Base-by-base conservation (phyloP, 2,888 invertebrate genomes). In the Plagodis pulveraria region DNA sequence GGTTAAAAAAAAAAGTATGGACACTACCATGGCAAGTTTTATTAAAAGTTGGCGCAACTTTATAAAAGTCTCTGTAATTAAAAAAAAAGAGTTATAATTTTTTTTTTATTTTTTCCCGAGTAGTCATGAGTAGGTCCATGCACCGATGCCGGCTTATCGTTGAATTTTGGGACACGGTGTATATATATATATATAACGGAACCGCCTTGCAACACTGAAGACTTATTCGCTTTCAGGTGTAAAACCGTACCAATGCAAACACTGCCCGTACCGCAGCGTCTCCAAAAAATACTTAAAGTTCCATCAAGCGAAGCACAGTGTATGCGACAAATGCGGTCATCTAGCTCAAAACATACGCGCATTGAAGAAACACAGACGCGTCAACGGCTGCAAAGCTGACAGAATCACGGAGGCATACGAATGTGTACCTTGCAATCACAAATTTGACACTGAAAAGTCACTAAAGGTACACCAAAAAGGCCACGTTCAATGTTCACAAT, bases 241-340 rank as follows among this genome's bases (percentile, higher is more conserved):
- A 33, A 91, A 91, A 63, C 91, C 91, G 0, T 91, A 79, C 65
- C 83, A 86, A 70, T 91, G 91, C 48, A 65, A 77, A 0, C 72
- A 77, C 55, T 91, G 91, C 9, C 66, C 83, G 0, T 87, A 89
- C 69, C 63, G 83, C 0, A 86, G 83, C 6, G 90, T 79, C 0
- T 90, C 90, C 0, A 89, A 88, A 71, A 91, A 87, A 63, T 90
- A 90, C 51, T 69, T 84, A 0, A 87, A 86, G 49, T 84, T 84
- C 55, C 91, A 91, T 32, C 87, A 90, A 40, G 46, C 72, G 0
- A 83, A 83, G 0, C 91, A 91, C 44, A 63, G 84, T 0, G 76
- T 80, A 0, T 84, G 88, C 48, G 62, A 73, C 0, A n/a, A 41
- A 2, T 90, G 89, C 8, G 77, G 79, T 0, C 81, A 82, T 62